Evolutionary conservation across 1,140 invertebrate genomes (phyloP), one percentile per base, ranked within the genome.

Genomic region (Drosophila eugracilis): DNA sequence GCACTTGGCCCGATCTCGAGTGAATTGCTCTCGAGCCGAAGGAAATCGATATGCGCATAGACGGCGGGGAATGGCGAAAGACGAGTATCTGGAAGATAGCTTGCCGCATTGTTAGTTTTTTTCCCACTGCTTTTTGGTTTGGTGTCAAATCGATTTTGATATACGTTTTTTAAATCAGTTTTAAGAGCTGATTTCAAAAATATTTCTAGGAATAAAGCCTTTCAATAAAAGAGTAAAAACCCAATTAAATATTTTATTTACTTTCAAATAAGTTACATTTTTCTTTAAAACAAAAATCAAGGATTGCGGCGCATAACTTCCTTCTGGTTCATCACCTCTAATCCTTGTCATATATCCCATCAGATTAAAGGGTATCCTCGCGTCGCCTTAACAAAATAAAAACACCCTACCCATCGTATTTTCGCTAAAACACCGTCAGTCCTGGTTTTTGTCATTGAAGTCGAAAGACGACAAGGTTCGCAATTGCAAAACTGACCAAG

Each of bases 1-100:
- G 60, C 78, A 81, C 78, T 84, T 85, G 72, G 80, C 75, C 80
- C 65, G 75, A 84, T 85, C 79, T 84, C 79, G 83, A 84, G 79
- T 84, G 79, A 74, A 67, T 83, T 79, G 79, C 80, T 71, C 60
- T 65, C 60, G 55, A 65, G 60, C 54, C 55, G 55, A 65, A 65
- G 60, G 60, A 65, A 65, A 65, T 65, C 60, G 60, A 65, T 65
- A 65, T 65, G 60, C 60, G 60, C 60, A 65, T 65, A 65, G 60
- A 62, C 30, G 57, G 55, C 60, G 60, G 60, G 55, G 41, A 62
- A 47, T 14, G 30, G 55, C 41, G 55, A 47, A 65, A 36, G 60
- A 15, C 60, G 41, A 47, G 60, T 65, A 65, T 60, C 55, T 62
- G 55, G 55, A 65, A 65, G 60, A 62, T 41, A 36, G 60, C 54